Evolutionary conservation across 2,797 vertebrate genomes (phyloP), one percentile per base, ranked within the genome.

Genomic region (Sebastes matsubarae): DNA sequence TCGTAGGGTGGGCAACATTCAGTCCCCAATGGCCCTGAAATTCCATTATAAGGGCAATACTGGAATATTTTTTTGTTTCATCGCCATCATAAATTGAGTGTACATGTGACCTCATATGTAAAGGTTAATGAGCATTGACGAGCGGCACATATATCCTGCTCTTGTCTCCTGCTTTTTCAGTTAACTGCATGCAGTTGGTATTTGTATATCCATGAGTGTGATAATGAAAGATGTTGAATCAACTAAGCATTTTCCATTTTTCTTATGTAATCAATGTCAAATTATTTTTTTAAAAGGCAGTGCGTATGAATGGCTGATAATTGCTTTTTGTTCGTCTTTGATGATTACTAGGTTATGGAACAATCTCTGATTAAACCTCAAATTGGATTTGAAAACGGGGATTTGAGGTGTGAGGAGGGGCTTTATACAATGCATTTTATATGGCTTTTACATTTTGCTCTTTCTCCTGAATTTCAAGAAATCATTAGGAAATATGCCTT

Each of bases 261-360:
- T 82, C 78, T 85, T 84, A 87, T 92, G 88, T 85, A 93, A 94
- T 93, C 89, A 90, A 72, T 82, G 80, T 20, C 20, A 65, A 75
- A 78, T 87, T 72, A 85, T 89, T 87, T 83, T 83, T 25, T 27
- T 82, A 36, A 81, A 80, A 89, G 34, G 69, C 80, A 72, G 68
- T 61, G 11, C 85, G 81, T 89, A 88, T 92, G 93, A 95, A 90
- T 50, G 77, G 60, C 68, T 91, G 87, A 93, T 95, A 96, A 96
- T 93, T 94, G 77, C 88, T 89, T 87, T 95, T 91, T 94, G 59
- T 93, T 96, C 91, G 92, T 79, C 63, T 84, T 71, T 87, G 90
- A 91, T 95, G 85, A 94, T 84, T 93, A 89, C 77, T 68, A 83
- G 89, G 77, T 92, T 95, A 94, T 86, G 50, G 80, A 82, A 81